phyloP scores from a whole-genome alignment of 2,888 invertebrate species.

The Melipona bicolor region DNA sequence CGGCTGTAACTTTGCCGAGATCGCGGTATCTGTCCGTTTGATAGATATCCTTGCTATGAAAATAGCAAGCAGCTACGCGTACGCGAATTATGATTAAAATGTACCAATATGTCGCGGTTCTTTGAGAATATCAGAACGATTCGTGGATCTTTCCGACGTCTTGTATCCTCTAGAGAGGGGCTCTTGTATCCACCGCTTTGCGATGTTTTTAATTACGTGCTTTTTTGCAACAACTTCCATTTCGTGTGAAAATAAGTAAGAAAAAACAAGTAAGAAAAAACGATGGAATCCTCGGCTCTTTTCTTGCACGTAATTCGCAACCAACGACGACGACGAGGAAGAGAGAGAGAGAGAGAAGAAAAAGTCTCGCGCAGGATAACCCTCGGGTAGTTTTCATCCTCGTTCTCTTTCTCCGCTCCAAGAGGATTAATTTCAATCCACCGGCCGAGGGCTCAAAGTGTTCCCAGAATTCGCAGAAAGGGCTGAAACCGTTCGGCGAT shows the following conservation, averaged over 20 bases:
- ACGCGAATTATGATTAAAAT: too few relatives aligned
- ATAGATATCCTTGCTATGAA: background rate
- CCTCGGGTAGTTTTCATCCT: slow-evolving; percentile 6
- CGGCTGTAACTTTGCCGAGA: background rate
- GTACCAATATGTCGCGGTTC: too few relatives aligned
- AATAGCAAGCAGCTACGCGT: background rate
- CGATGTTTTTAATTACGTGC: too few relatives aligned
- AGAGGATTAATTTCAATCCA: slow-evolving; percentile 63
- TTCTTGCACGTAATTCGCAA: background rate
- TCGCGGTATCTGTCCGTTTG: background rate
- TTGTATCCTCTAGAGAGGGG: too few relatives aligned
- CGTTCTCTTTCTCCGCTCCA: background rate
- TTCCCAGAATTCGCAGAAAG: slow-evolving; percentile 24
- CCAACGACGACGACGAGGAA: background rate
- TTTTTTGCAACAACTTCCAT: too few relatives aligned
- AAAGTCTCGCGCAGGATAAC: slow-evolving; percentile 20
- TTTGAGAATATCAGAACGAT: too few relatives aligned
- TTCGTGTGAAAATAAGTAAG: too few relatives aligned
- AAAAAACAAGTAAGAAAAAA: background rate
- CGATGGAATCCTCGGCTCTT: background rate
- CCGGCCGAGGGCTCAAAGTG: slow-evolving; percentile 33
- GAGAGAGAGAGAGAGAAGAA: background rate
- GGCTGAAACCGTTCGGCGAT: slow-evolving; percentile 42
- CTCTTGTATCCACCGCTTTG: too few relatives aligned
- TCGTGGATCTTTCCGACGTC: too few relatives aligned